These are phyloP conservation scores for Passer montanus DNA, from an alignment of 2,113 vertebrate genomes.

Conservation along the genomic window DNA sequence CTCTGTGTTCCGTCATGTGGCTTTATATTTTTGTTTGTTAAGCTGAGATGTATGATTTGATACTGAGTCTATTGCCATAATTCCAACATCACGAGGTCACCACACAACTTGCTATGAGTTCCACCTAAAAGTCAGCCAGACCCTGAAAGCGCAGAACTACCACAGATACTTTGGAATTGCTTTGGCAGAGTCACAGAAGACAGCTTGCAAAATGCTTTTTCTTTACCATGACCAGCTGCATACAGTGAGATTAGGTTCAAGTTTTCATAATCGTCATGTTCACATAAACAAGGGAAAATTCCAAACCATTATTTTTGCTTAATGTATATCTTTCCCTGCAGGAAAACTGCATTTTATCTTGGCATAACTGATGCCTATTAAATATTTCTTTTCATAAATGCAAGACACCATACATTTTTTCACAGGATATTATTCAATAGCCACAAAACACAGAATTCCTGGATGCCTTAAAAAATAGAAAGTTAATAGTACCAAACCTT, in stretches of 20 bases:
- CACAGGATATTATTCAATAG: not conserved
- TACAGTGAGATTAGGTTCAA: not conserved
- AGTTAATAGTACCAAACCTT: not conserved
- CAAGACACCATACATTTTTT: not conserved
- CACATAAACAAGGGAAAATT: conserved; percentile 37
- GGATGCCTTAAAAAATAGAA: not conserved
- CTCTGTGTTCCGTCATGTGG: not conserved
- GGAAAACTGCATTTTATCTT: conserved; percentile 32
- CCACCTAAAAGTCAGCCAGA: not conserved
- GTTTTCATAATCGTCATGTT: not conserved
- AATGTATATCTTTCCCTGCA: not conserved
- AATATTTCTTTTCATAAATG: not conserved
- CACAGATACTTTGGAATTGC: not conserved
- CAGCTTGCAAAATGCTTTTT: not conserved
- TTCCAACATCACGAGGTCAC: not conserved
- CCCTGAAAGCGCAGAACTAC: not conserved
- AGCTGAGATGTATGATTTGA: not conserved
- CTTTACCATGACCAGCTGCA: conserved; percentile 24
- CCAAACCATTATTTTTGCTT: not conserved
- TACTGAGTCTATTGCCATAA: not conserved
- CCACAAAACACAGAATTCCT: not conserved
- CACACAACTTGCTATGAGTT: not conserved
- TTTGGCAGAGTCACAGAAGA: not conserved
- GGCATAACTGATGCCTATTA: not conserved
- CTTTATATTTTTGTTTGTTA: not conserved